Conservation (phyloP, 2,888 invertebrate species). For the Antheraea assamensis region DNA sequence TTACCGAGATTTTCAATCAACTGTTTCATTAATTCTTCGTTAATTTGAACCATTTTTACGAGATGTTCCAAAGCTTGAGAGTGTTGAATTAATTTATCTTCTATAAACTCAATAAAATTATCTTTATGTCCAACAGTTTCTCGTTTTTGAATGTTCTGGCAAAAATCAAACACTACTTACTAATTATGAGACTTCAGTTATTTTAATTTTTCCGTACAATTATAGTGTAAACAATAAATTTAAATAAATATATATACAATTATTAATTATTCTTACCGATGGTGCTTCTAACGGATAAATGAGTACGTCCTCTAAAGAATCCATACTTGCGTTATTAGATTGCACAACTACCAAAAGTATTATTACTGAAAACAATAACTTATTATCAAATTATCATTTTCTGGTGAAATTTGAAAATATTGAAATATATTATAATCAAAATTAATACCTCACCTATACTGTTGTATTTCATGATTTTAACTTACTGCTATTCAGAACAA, state of each 20-base stretch:
- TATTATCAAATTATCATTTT: not conserved
- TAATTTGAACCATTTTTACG: conserved; percentile 41
- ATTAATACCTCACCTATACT: conserved; percentile 43
- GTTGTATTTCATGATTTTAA: conserved; percentile 52
- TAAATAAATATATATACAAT: not conserved
- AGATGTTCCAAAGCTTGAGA: conserved; percentile 58
- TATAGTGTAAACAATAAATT: conserved; percentile 12
- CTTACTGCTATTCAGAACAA: conserved; percentile 20
- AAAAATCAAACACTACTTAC: conserved; percentile 38
- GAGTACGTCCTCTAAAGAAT: conserved; percentile 41
- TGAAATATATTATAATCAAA: not conserved
- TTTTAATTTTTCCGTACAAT: not conserved
- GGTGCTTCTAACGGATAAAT: conserved; percentile 37
- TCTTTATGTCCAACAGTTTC: conserved; percentile 34
- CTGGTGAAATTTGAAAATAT: not conserved
- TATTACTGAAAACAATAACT: conserved; percentile 17
- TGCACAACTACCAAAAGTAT: conserved; percentile 31
- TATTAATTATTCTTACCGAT: conserved; percentile 39
- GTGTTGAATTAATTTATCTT: conserved; percentile 58
- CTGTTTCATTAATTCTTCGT: conserved; percentile 46
- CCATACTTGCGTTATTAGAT: conserved; percentile 36
- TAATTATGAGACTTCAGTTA: conserved; percentile 17
- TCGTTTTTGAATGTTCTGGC: conserved; percentile 50
- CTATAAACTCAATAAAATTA: conserved; percentile 46
- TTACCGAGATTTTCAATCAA: conserved; percentile 50